A percentile compares a stretch with the other conserved stretches of the same genome.
phyloP scores from a whole-genome alignment of 2,888 invertebrate genomes.

The Xestia sexstrigata region DNA sequence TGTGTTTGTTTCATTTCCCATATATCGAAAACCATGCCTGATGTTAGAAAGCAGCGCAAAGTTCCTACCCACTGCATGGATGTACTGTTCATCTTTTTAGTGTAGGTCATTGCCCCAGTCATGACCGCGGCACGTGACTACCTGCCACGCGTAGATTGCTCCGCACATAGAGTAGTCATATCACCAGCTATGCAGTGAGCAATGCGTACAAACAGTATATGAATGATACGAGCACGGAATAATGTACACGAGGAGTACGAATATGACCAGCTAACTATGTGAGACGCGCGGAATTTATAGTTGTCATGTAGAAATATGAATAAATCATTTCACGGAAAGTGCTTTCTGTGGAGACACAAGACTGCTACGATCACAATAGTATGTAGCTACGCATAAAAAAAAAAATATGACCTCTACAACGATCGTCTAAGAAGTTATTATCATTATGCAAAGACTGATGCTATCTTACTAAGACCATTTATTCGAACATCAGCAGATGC shows the following conservation, averaged over 20 bases:
- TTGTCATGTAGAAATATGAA: neutral
- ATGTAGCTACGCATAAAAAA: neutral
- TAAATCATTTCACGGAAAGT: neutral
- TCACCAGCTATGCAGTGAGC: neutral
- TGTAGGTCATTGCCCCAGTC: neutral
- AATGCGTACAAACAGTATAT: neutral
- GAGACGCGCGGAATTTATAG: neutral
- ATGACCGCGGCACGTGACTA: neutral
- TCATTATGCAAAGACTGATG: neutral
- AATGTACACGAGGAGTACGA: neutral
- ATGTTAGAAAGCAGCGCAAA: neutral
- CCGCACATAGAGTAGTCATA: neutral
- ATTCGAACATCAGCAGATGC: neutral
- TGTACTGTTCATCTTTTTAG: neutral
- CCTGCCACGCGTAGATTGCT: no score
- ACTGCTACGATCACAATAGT: neutral
- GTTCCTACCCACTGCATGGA: neutral
- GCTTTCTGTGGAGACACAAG: neutral
- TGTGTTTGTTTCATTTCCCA: no score
- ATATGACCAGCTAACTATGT: no score
- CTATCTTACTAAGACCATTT: neutral
- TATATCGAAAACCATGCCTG: no score
- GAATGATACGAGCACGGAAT: neutral
- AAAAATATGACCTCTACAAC: neutral
- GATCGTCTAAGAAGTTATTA: neutral